Percentiles rank a stretch among this genome's conserved stretches.
phyloP scores from a whole-genome alignment of 2,797 vertebrate species.

The Poecilia gillii region DNA sequence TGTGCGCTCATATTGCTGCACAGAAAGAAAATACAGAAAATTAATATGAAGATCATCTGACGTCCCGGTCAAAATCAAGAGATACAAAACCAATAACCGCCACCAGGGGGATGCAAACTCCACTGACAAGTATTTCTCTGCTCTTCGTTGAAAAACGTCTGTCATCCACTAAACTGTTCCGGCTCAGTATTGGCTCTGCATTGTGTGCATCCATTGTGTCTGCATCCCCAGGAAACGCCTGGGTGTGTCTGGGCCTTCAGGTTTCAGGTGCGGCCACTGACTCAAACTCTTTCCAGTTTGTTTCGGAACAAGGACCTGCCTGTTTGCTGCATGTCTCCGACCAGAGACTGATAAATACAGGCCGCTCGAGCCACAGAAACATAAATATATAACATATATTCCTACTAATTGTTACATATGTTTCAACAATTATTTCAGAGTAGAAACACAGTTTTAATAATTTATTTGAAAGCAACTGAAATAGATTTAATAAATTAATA shows the following conservation, averaged over 20 bases:
- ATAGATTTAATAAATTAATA: neutral
- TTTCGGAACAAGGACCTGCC: neutral
- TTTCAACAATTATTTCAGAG: neutral
- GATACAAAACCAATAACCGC: neutral
- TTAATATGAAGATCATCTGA: neutral
- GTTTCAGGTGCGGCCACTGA: conserved; percentile 12
- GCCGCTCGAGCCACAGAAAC: too few relatives aligned
- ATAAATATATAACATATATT: neutral
- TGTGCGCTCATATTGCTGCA: conserved; percentile 58
- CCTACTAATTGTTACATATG: neutral
- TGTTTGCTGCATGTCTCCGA: neutral
- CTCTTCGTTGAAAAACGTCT: neutral
- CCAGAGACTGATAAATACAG: neutral
- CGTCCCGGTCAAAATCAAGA: neutral
- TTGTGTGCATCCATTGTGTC: conserved; percentile 18
- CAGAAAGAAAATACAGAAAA: neutral
- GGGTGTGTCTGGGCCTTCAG: neutral
- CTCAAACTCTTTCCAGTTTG: neutral
- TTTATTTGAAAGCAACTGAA: neutral
- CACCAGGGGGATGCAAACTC: conserved; percentile 11
- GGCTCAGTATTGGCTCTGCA: neutral
- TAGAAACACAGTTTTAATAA: neutral
- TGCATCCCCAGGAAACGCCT: neutral
- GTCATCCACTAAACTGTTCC: neutral
- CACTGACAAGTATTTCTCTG: neutral